These are phyloP conservation scores for Passerina amoena DNA, from an alignment of 2,113 vertebrate genomes.

Conservation along the genomic window DNA sequence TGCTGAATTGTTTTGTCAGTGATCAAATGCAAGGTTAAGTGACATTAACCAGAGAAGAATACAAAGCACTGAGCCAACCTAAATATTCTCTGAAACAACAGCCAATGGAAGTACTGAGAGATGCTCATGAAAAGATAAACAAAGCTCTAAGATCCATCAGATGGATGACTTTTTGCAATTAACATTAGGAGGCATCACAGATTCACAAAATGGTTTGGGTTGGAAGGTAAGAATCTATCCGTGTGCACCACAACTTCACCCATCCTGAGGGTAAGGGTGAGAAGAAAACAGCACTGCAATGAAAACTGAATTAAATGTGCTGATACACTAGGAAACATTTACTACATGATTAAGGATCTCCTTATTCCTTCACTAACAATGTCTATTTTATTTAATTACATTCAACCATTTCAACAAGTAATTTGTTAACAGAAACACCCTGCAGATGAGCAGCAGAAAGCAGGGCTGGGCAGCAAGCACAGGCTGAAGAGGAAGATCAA, in stretches of 20 bases:
- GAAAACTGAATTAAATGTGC: neutral
- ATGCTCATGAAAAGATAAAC: neutral
- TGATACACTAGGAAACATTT: neutral
- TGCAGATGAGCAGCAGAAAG: neutral
- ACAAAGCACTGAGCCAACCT: neutral
- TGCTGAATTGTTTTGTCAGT: neutral
- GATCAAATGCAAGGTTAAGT: neutral
- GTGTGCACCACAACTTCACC: neutral
- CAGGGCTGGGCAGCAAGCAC: neutral
- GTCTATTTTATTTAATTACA: neutral
- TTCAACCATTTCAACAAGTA: neutral
- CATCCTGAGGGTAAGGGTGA: neutral
- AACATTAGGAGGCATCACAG: neutral
- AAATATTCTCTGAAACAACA: neutral
- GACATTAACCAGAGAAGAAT: neutral
- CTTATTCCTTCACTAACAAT: neutral
- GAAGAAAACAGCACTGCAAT: neutral
- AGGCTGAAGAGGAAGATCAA: slow-evolving; percentile 4
- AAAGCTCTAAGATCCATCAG: neutral
- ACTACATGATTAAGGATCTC: neutral
- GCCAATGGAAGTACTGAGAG: neutral
- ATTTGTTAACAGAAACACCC: neutral
- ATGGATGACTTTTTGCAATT: neutral
- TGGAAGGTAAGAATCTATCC: neutral
- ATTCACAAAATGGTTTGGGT: neutral